Conservation (phyloP, 2,113 vertebrate species). For the Stegastes partitus region DNA sequence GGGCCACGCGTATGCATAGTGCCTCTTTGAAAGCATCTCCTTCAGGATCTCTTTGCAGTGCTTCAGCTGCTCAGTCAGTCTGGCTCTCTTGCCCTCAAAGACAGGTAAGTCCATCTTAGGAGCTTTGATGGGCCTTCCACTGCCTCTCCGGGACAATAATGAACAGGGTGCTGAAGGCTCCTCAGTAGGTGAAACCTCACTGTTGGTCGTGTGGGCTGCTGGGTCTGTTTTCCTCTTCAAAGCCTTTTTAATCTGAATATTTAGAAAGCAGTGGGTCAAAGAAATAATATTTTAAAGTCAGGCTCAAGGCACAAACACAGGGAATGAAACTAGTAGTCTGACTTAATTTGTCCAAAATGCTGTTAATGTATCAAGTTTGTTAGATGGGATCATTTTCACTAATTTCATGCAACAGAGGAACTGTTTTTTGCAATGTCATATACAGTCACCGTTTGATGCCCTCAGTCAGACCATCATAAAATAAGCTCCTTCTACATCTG, state of each 20-base stretch:
- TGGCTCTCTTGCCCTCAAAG: slow-evolving; percentile 71
- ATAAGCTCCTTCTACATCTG: too few relatives aligned
- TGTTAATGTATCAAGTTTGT: too few relatives aligned
- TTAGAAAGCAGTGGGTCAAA: neutral
- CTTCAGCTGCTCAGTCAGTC: slow-evolving; percentile 84
- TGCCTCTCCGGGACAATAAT: slow-evolving; percentile 72
- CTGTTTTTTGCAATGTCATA: neutral
- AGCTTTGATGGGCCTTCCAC: slow-evolving; percentile 77
- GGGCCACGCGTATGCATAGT: slow-evolving; percentile 90
- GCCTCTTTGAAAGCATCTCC: slow-evolving; percentile 93
- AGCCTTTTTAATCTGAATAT: slow-evolving; percentile 85
- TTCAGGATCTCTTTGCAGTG: slow-evolving; percentile 88
- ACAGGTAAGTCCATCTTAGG: slow-evolving; percentile 82
- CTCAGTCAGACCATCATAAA: too few relatives aligned
- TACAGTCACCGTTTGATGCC: neutral
- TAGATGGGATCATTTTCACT: too few relatives aligned
- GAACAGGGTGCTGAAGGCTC: slow-evolving; percentile 72
- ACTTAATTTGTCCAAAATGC: too few relatives aligned
- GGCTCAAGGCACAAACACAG: neutral
- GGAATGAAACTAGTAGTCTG: too few relatives aligned
- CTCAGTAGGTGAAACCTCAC: slow-evolving; percentile 63
- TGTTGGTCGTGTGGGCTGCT: slow-evolving; percentile 76
- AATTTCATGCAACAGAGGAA: too few relatives aligned
- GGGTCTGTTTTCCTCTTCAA: slow-evolving; percentile 92
- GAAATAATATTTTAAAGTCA: neutral